Percentiles rank a stretch among this genome's conserved stretches.
phyloP scores from a whole-genome alignment of 37 sponge, comb jelly and placozoan species.

The Halisarca cf. caerulea region DNA sequence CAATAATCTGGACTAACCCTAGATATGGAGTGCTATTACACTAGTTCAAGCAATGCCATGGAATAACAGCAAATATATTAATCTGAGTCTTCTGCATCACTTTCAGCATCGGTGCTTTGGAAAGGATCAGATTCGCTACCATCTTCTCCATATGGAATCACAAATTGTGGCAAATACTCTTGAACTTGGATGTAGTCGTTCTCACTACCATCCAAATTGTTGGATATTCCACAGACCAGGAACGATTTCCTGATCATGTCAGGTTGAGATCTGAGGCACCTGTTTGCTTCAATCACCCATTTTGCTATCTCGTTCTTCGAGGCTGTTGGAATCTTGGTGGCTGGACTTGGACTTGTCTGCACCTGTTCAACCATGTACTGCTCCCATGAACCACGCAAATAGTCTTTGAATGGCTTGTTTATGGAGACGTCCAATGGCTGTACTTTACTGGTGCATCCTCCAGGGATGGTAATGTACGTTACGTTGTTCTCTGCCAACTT shows the following conservation, averaged over 20 bases:
- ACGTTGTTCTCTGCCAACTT: neutral
- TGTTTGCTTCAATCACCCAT: constrained; percentile 2
- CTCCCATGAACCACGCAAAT: constrained; percentile 2
- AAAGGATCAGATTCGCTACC: neutral
- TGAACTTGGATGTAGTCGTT: neutral
- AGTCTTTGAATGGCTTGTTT: constrained; percentile 41
- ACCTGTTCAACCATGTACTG: neutral
- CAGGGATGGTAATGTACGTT: constrained; percentile 34
- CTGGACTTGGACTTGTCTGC: neutral
- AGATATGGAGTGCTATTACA: too few relatives aligned
- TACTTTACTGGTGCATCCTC: constrained; percentile 40
- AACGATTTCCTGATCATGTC: neutral
- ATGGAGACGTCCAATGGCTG: constrained; percentile 47
- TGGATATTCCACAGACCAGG: neutral
- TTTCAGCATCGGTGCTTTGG: neutral
- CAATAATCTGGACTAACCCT: too few relatives aligned
- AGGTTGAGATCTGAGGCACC: neutral
- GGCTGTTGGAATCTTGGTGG: neutral
- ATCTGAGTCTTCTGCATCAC: too few relatives aligned
- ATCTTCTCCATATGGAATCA: constrained; percentile 8
- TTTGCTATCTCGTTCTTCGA: neutral
- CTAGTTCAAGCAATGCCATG: neutral
- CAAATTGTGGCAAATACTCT: neutral
- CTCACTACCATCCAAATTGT: neutral
- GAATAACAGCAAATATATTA: too few relatives aligned